Conservation (phyloP, 2,888 invertebrate genomes). For the Sialis fuliginosa region DNA sequence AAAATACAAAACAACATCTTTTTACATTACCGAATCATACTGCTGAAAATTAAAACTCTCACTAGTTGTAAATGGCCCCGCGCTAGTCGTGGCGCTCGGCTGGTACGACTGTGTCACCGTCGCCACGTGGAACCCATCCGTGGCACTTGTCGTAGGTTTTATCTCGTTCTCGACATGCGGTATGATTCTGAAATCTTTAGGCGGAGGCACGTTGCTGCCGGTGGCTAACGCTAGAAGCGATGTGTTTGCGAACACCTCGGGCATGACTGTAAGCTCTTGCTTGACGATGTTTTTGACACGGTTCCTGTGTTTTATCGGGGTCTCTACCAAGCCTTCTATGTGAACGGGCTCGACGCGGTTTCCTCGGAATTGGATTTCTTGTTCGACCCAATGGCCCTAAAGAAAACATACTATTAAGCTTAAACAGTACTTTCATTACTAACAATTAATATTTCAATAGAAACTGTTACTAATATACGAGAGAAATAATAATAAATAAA, state of each 20-base stretch:
- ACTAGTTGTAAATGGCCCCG: constrained; percentile 6
- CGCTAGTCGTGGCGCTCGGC: constrained; percentile 1
- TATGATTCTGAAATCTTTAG: constrained; percentile 8
- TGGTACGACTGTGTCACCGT: neutral
- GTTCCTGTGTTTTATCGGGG: constrained; percentile 4
- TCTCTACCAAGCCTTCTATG: constrained; percentile 5
- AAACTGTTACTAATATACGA: constrained; percentile 12
- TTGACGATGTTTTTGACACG: neutral
- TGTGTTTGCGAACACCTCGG: neutral
- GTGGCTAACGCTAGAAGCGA: neutral
- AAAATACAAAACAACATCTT: neutral
- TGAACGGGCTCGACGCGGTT: constrained; percentile 5
- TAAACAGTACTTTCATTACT: constrained; percentile 18
- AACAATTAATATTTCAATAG: too few relatives aligned
- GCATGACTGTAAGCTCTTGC: neutral
- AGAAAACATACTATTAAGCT: constrained; percentile 12
- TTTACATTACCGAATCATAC: constrained; percentile 5
- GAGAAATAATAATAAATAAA: too few relatives aligned
- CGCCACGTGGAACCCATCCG: constrained; percentile 1
- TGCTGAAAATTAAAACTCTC: constrained; percentile 7
- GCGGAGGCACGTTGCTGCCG: neutral
- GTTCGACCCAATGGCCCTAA: constrained; percentile 5
- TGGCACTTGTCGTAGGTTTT: constrained; percentile 6
- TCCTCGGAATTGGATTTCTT: constrained; percentile 5
- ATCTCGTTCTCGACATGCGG: constrained; percentile 8